Evolutionary conservation across 2,113 vertebrate genomes (phyloP).

Genomic region (Oreochromis aureus): DNA sequence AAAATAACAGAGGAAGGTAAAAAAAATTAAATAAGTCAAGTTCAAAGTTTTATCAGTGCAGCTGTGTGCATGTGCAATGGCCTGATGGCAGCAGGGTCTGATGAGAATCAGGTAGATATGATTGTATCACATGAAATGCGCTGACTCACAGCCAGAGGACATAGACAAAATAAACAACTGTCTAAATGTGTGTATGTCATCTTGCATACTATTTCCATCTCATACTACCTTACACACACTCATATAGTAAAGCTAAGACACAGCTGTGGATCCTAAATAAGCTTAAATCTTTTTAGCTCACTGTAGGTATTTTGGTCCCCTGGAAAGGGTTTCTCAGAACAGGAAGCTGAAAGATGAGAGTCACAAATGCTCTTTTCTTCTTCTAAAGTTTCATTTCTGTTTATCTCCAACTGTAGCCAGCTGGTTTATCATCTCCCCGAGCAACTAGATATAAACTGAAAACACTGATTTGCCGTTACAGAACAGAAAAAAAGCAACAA

Average conservation of each 20-base stretch:
- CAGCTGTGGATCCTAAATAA: conserved; percentile 32
- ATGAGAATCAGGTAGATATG: conserved; percentile 3
- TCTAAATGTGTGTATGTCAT: not conserved
- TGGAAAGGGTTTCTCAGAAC: conserved; percentile 2
- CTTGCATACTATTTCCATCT: not conserved
- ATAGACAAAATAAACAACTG: not conserved
- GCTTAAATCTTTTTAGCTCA: conserved; percentile 12
- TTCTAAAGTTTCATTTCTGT: not conserved
- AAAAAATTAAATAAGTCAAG: not conserved
- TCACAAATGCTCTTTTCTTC: not conserved
- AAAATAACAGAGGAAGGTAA: conserved; percentile 1
- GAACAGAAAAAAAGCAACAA: not conserved
- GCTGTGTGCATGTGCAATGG: not conserved
- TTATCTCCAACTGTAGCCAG: not conserved
- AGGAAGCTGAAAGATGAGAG: not conserved
- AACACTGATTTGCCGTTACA: not conserved
- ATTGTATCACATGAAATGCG: conserved; percentile 6
- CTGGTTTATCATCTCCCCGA: not conserved
- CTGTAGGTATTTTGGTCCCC: conserved; percentile 22
- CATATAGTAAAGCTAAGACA: not conserved
- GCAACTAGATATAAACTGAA: not conserved
- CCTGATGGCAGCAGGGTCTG: not conserved
- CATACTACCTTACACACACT: not conserved
- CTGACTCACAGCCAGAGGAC: not conserved
- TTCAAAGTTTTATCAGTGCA: not conserved